Evolutionary conservation across 2,113 vertebrate species (phyloP).

Genomic region (Columba janthina): DNA sequence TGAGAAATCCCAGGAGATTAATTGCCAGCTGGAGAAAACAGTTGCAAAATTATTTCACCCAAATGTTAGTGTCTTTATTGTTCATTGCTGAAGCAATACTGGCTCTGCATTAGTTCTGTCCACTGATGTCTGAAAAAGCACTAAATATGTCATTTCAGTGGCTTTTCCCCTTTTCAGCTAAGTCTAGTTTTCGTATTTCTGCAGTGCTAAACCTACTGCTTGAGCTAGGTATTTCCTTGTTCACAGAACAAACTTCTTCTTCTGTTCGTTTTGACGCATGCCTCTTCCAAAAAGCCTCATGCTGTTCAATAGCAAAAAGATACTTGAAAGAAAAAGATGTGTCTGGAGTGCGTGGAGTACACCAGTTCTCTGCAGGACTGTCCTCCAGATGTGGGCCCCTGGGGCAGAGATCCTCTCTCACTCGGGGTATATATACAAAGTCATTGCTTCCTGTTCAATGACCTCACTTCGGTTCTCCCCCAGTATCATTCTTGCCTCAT

Average conservation of each 20-base stretch:
- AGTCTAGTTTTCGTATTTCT: neutral
- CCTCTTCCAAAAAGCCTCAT: neutral
- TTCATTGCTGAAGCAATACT: neutral
- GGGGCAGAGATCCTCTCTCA: neutral
- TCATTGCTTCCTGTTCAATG: neutral
- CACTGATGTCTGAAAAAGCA: neutral
- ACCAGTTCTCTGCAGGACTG: neutral
- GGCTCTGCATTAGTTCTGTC: neutral
- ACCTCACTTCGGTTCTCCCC: neutral
- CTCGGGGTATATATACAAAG: neutral
- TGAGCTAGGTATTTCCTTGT: neutral
- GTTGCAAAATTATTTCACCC: slow-evolving; percentile 26
- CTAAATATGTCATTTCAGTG: neutral
- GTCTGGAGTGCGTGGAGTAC: neutral
- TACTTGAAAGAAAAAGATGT: neutral
- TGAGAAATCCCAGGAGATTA: neutral
- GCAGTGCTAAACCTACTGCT: neutral
- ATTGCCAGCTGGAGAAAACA: neutral
- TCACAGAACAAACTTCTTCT: neutral
- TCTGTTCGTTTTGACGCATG: neutral
- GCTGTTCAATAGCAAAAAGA: neutral
- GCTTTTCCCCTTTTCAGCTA: neutral
- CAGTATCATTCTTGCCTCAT: neutral
- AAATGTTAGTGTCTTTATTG: neutral
- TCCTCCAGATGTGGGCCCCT: neutral